Evolutionary conservation across 1,140 invertebrate species (phyloP), one percentile per base, ranked within the genome.

Genomic region (Fopius arisanus): DNA sequence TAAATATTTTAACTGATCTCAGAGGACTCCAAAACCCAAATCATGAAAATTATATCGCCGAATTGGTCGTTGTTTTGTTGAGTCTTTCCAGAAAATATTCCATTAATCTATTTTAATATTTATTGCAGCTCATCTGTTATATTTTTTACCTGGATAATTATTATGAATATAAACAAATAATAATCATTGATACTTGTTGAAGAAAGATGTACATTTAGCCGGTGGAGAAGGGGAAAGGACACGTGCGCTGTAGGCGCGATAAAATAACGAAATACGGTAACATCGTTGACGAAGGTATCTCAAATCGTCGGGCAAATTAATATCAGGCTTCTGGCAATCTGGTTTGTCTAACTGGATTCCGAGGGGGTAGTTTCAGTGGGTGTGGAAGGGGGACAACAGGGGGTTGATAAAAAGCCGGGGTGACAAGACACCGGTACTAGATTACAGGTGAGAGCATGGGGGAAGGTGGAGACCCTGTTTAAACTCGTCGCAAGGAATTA

Each of bases 291-390:
- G 31, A 70, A 28, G 69, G 54, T 74, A 78, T 67, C 62, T 73
- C 67, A 59, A 70, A 67, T 59, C 54, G 54, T 59, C 10, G 54
- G n/a, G 23, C 10, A 23, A 59, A 59, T 59, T 59, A 59, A 26
- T 59, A 59, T 70, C 79, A 78, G 78, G 87, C 87, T 86, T 89
- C 89, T 87, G 79, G 78, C 82, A 90, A 90, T 90, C 88, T 87
- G 86, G 86, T 89, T 87, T 89, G 86, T 80, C 81, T 89, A 89
- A 89, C 87, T 84, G 83, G 87, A 88, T 89, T 88, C 80, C 67
- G 26, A 75, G 78, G 78, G 79, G 74, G 77, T 51, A 16, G 19
- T 51, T 16, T 23, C 54, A 23, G 3, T 3, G 23, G 54, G 19
- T 28, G 19, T 21, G 19, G 54, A 12, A 72, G 78, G 33, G 71